A percentile compares a stretch with the other conserved stretches of the same genome.
These are phyloP conservation scores for Orthonyx spaldingii DNA, from an alignment of 2,113 vertebrate species.

Conservation along the genomic window DNA sequence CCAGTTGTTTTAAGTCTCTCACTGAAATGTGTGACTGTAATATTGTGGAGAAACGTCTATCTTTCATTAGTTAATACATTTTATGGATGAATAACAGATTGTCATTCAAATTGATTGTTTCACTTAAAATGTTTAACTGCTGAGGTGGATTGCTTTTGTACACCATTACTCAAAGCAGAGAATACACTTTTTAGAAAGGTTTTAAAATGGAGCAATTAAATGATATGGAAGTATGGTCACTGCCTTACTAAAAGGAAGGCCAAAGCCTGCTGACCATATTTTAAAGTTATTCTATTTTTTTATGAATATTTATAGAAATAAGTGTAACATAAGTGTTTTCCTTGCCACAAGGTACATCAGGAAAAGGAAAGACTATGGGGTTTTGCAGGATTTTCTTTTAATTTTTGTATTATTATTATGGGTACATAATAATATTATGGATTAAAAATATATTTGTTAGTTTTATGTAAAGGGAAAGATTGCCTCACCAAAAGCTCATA, in stretches of 20 bases:
- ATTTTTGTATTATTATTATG: not conserved
- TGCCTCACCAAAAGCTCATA: not conserved
- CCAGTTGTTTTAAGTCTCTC: slow-evolving; percentile 19
- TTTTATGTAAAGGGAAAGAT: not conserved
- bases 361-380: not conserved
- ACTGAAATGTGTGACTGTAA: slow-evolving; percentile 23
- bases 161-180: not conserved
- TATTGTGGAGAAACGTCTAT: not conserved
- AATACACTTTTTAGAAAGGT: not conserved
- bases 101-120: slow-evolving; percentile 48
- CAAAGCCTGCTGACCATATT: not conserved
- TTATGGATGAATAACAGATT: slow-evolving; percentile 35
- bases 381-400: not conserved
- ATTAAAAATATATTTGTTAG: not conserved
- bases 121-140: slow-evolving; percentile 19
- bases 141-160: slow-evolving; percentile 3
- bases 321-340: not conserved
- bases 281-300: not conserved
- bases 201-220: not conserved
- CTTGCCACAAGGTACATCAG: not conserved
- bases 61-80: slow-evolving; percentile 55
- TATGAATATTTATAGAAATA: not conserved
- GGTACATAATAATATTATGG: not conserved
- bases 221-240: not conserved
- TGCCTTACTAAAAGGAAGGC: not conserved